These are phyloP conservation scores for Alviniconcha marisindica DNA, from an alignment of 1,140 invertebrate genomes.

Conservation along the genomic window DNA sequence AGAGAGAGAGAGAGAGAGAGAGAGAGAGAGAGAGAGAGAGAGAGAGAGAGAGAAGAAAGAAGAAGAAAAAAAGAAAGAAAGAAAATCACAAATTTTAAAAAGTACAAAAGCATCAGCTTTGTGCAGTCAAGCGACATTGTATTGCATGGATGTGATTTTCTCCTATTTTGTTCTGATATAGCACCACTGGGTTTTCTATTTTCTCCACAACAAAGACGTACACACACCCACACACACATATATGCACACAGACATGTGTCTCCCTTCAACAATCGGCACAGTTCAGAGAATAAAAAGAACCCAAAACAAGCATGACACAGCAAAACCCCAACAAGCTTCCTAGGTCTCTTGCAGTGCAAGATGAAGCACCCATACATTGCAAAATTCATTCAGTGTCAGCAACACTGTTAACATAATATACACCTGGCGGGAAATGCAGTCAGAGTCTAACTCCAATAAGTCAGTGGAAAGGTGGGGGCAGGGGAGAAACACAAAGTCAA, in stretches of 20 bases:
- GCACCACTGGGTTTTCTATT: not conserved
- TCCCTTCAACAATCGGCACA: not conserved
- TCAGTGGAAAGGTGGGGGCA: not conserved
- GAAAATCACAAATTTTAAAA: too few species aligned
- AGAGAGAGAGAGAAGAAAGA: too few species aligned
- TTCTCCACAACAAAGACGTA: not conserved
- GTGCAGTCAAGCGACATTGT: not conserved
- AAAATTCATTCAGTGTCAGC: not conserved
- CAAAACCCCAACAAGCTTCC: not conserved
- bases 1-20: too few species aligned
- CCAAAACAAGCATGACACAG: not conserved
- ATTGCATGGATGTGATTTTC: not conserved
- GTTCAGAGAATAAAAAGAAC: not conserved
- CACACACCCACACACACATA: not conserved
- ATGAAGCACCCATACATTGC: not conserved
- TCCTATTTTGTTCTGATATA: conserved; percentile 13
- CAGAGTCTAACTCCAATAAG: too few species aligned
- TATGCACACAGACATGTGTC: not conserved
- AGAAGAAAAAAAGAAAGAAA: too few species aligned
- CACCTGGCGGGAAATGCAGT: too few species aligned
- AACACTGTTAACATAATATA: too few species aligned
- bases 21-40: too few species aligned
- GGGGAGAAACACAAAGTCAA: not conserved
- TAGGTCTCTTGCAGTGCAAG: not conserved
- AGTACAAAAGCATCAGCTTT: not conserved